Base-by-base conservation (phyloP, 2,113 vertebrate genomes). In the Halcyon senegalensis region DNA sequence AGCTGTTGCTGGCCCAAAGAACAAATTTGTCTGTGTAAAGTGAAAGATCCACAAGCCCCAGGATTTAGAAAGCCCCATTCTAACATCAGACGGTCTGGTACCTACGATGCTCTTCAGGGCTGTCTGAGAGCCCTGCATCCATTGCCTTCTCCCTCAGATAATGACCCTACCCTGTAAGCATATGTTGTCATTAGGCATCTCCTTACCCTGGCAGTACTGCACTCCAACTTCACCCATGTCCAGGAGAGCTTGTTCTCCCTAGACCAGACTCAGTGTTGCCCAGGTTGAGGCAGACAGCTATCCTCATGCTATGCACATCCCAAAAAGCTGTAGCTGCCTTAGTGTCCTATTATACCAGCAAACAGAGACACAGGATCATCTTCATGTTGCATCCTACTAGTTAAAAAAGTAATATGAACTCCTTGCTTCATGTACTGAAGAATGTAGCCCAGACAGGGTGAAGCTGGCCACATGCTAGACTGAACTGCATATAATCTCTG, bases 361-460 rank as follows among this genome's bases (percentile, higher is more conserved):
- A 74, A 33, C 10, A 68, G 64, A 33, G 73, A 56, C 46, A 70
- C 43, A 5, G 60, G 56, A 82, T 91, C 56, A 21, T 67, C 91
- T 86, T 59, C 80, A 60, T 35, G 37, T 48, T 17, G 43, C 14
- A 70, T 10, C 21, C 25, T 60, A 27, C 39, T 18, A 39, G 27
- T 59, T 89, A 87, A 89, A 94, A 90, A 7, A 59, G 76, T 63
- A 90, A 84, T 51, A 72, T 15, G 37, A 93, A 56, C 56, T 64
- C 43, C 51, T 86, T 56, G 17, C 50, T 95, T 91, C 56, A 74
- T 56, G 33, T 75, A 63, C 56, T 56, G 66, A 89, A 51, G 73
- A 89, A 94, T 95, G 89, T 16, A 82, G 28, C 39, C 51, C 79
- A 81, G 86, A 58, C 59, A 75, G 43, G 44, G 68, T 75, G 75